These are phyloP conservation scores for Podilymbus podiceps DNA, from an alignment of 2,113 vertebrate genomes.

Conservation along the genomic window DNA sequence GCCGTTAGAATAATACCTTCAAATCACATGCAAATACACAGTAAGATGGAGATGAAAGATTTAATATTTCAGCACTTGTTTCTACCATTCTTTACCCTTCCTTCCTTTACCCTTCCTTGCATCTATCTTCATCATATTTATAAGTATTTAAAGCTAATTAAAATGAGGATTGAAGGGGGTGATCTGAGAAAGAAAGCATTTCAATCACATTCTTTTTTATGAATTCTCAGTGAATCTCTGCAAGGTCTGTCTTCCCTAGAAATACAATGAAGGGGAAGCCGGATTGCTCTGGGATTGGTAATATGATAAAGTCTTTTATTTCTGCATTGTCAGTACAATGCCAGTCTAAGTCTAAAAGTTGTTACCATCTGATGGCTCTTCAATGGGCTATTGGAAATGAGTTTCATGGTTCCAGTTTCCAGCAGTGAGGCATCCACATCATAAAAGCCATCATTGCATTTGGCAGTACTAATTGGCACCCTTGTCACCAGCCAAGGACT, in stretches of 20 bases:
- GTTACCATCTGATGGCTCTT: conserved; percentile 42
- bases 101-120: not conserved
- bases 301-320: conserved; percentile 45
- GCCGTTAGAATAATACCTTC: not conserved
- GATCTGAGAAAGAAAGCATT: not conserved
- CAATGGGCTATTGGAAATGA: conserved; percentile 46
- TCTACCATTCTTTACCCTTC: not conserved
- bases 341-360: conserved; percentile 33
- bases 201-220: not conserved
- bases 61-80: not conserved
- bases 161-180: not conserved
- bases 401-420: conserved; percentile 57
- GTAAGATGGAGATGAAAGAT: not conserved
- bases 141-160: conserved; percentile 11
- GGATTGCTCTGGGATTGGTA: not conserved
- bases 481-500: conserved; percentile 49
- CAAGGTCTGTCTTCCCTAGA: not conserved
- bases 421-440: conserved; percentile 48
- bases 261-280: not conserved
- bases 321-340: conserved; percentile 37
- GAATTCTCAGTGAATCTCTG: not conserved
- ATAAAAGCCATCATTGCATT: conserved; percentile 48
- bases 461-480: conserved; percentile 63
- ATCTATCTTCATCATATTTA: not conserved
- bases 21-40: not conserved